phyloP scores from a whole-genome alignment of 2,797 vertebrate genomes.

The Ciconia nigra region DNA sequence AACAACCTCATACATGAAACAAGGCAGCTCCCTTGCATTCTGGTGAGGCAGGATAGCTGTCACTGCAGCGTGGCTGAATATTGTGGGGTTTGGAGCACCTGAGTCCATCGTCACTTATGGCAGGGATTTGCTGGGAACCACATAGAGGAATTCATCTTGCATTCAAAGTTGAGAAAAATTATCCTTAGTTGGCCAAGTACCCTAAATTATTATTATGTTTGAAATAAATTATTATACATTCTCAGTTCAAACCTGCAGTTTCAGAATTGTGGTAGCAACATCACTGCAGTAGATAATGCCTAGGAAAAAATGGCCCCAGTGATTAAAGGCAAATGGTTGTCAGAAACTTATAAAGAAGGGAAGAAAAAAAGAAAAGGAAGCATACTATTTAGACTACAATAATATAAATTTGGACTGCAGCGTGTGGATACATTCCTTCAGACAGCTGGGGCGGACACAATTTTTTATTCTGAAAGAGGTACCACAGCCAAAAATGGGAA shows the following conservation, averaged over 20 bases:
- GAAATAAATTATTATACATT: background rate
- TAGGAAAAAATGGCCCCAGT: background rate
- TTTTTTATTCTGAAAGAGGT: background rate
- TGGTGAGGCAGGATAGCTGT: background rate
- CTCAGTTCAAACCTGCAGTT: background rate
- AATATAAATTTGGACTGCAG: background rate
- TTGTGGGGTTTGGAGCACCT: background rate
- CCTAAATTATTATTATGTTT: background rate
- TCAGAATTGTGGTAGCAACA: background rate
- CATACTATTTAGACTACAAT: background rate
- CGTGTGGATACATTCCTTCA: background rate
- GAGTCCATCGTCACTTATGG: background rate
- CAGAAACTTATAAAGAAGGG: background rate
- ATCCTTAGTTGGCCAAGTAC: background rate
- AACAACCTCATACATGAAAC: fast-evolving
- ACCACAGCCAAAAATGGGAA: background rate
- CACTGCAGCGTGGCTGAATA: background rate
- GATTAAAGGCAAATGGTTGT: background rate
- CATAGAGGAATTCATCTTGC: background rate
- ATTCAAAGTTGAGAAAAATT: background rate
- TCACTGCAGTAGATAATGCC: background rate
- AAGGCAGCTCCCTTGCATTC: background rate
- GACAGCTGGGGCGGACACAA: background rate
- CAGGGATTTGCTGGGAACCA: background rate
- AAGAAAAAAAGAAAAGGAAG: background rate